phyloP scores from a whole-genome alignment of 2,797 vertebrate genomes.

The Balearica regulorum region DNA sequence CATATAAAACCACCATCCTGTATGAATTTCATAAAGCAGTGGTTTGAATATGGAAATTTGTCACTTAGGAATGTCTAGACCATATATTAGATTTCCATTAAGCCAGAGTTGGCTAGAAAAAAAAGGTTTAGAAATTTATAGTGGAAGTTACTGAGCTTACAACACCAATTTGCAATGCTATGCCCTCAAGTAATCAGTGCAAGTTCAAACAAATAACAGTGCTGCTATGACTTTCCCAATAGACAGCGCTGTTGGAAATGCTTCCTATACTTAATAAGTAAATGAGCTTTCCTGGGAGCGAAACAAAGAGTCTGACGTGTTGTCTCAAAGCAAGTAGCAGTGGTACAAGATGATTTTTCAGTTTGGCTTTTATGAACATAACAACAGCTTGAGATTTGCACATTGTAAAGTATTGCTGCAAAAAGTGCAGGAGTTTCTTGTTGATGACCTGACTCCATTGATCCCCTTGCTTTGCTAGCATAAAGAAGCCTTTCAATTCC shows the following conservation, averaged over 20 bases:
- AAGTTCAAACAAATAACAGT: neutral
- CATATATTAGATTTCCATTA: neutral
- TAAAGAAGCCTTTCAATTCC: neutral
- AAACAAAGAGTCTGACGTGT: neutral
- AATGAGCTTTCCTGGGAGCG: constrained; percentile 22
- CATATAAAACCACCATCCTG: neutral
- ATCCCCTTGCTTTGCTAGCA: neutral
- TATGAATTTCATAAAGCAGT: neutral
- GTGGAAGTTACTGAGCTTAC: neutral
- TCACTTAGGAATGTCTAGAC: neutral
- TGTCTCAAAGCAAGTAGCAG: neutral
- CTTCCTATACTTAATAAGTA: neutral
- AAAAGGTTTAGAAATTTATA: neutral
- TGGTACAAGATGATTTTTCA: neutral
- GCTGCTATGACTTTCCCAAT: neutral
- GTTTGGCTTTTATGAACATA: neutral
- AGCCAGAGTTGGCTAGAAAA: neutral
- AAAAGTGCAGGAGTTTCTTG: neutral
- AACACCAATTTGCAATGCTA: neutral
- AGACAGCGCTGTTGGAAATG: constrained; percentile 1
- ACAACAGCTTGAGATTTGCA: neutral
- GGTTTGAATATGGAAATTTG: neutral
- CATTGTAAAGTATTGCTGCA: neutral
- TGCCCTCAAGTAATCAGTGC: neutral
- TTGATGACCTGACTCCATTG: neutral